phyloP scores from a whole-genome alignment of 2,113 vertebrate genomes.

The Pheucticus melanocephalus region DNA sequence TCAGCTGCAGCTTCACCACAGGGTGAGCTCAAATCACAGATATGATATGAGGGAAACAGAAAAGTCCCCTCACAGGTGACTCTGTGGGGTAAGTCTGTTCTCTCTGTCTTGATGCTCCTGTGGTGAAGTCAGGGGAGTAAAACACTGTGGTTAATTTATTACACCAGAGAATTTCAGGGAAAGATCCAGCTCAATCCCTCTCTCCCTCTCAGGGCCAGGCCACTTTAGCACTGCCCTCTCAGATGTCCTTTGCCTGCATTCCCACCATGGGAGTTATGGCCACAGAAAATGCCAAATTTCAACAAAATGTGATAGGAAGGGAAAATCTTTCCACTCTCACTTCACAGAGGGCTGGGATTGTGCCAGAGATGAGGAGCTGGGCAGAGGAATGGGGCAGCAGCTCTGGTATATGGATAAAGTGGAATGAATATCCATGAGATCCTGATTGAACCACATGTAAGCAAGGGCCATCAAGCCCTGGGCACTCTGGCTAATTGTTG shows the following conservation, averaged over 20 bases:
- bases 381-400: background rate
- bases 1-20: background rate
- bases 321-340: background rate
- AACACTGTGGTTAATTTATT: fast-evolving
- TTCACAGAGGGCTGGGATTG: background rate
- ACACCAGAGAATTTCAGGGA: background rate
- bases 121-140: background rate
- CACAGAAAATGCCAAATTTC: background rate
- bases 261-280: background rate
- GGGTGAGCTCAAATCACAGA: fast-evolving
- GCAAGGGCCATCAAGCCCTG: background rate
- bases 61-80: background rate
- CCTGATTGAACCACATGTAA: conserved; percentile 32
- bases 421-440: conserved; percentile 7
- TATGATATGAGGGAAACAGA: fast-evolving
- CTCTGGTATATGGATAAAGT: background rate
- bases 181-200: background rate
- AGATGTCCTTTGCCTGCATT: background rate
- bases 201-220: background rate
- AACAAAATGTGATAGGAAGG: background rate
- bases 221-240: background rate
- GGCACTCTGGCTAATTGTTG: conserved; percentile 55
- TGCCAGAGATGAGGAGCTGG: fast-evolving
- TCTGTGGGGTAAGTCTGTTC: background rate
- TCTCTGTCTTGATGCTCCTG: background rate